Percentiles rank a stretch among this genome's conserved stretches.
These are phyloP conservation scores for Clytia hemisphaerica DNA, from an alignment of 30 jellyfish, hydroid and myxozoan genomes.

Conservation along the genomic window DNA sequence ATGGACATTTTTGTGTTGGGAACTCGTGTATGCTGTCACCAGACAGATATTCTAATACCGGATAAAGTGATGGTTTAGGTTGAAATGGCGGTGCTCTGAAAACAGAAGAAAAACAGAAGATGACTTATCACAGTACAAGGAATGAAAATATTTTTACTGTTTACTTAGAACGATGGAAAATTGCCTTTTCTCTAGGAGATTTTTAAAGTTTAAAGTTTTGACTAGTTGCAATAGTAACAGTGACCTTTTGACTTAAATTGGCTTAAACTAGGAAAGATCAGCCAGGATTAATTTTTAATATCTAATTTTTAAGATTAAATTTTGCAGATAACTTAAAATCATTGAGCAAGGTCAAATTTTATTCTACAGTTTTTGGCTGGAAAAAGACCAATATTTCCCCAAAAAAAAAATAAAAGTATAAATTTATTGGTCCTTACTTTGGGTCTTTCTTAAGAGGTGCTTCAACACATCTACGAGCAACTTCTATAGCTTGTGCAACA, in stretches of 20 bases:
- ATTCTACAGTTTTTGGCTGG: too few relatives aligned
- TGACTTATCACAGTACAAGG: too few relatives aligned
- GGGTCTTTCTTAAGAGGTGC: conserved; percentile 73
- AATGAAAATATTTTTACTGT: too few relatives aligned
- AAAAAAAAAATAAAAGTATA: neutral
- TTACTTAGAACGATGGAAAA: too few relatives aligned
- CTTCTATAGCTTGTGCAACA: conserved; percentile 50
- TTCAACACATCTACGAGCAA: conserved; percentile 65
- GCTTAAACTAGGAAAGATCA: too few relatives aligned
- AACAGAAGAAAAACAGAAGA: neutral
- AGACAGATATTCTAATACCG: conserved; percentile 48
- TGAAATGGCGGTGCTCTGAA: conserved; percentile 77
- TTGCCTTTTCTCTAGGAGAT: too few relatives aligned
- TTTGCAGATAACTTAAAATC: too few relatives aligned
- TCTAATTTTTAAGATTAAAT: too few relatives aligned
- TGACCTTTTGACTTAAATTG: too few relatives aligned
- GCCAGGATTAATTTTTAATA: too few relatives aligned
- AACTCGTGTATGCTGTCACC: conserved; percentile 45
- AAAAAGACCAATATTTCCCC: neutral
- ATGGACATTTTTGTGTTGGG: conserved; percentile 41
- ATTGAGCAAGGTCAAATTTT: neutral
- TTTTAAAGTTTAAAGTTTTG: too few relatives aligned
- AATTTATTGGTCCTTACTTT: conserved; percentile 24
- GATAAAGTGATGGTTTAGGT: conserved; percentile 54
- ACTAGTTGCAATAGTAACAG: too few relatives aligned